Evolutionary conservation across 35 echinoderm and acorn worm species (phyloP).

Genomic region (Stichopus chloronotus): DNA sequence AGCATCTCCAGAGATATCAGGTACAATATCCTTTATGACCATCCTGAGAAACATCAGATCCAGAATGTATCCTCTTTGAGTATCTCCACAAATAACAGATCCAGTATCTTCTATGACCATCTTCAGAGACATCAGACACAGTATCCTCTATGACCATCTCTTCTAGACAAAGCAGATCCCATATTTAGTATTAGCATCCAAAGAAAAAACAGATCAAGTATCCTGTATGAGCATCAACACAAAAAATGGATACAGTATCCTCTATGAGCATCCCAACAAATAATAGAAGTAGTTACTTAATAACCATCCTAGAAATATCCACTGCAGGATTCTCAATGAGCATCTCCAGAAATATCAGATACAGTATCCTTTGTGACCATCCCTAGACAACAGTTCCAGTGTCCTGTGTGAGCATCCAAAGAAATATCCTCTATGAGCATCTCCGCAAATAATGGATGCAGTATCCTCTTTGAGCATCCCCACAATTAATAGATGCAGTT

Average conservation of each 20-base stretch:
- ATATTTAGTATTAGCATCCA: too few species aligned
- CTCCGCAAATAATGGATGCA: conserved; percentile 8
- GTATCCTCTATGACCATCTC: too few species aligned
- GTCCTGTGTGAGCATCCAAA: background rate
- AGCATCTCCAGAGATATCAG: too few species aligned
- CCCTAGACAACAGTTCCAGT: background rate
- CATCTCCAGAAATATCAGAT: background rate
- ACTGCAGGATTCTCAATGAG: background rate
- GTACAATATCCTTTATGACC: too few species aligned
- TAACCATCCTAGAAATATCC: background rate
- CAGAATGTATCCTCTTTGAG: too few species aligned
- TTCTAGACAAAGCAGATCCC: too few species aligned
- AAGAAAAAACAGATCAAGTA: too few species aligned
- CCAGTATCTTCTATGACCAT: too few species aligned
- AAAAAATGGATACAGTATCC: background rate
- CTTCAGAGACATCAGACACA: too few species aligned
- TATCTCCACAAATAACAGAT: background rate
- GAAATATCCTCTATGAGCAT: conserved; percentile 20
- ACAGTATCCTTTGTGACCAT: background rate
- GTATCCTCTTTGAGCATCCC: background rate
- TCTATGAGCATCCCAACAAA: background rate
- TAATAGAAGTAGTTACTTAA: background rate
- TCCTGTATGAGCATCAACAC: too few species aligned
- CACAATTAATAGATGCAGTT: background rate
- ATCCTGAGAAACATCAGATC: too few species aligned